These are phyloP conservation scores for Platysteira castanea DNA, from an alignment of 2,113 vertebrate genomes.

Conservation along the genomic window DNA sequence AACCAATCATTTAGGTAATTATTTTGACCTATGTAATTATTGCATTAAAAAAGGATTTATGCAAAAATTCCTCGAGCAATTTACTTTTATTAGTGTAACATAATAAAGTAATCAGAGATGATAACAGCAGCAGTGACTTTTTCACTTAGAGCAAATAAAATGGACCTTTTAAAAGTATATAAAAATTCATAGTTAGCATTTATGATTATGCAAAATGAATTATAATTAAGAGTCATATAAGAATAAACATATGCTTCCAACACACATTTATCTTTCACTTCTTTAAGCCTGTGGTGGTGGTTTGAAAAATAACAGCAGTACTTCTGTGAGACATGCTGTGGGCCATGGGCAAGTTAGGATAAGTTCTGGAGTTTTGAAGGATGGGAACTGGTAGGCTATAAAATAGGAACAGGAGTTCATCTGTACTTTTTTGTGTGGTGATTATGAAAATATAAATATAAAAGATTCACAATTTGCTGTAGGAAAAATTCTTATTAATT, in stretches of 20 bases:
- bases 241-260: not conserved
- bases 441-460: not conserved
- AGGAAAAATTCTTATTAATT: not conserved
- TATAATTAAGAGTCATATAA: not conserved
- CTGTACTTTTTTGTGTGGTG: not conserved
- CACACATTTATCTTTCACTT: not conserved
- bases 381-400: not conserved
- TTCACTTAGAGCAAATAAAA: conserved; percentile 16
- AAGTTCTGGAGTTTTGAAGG: not conserved
- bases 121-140: not conserved
- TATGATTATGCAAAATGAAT: not conserved
- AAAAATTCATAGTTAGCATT: not conserved
- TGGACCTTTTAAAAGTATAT: not conserved
- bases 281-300: not conserved
- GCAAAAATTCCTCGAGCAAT: not conserved
- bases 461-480: not conserved
- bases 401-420: not conserved
- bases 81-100: not conserved
- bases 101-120: not conserved
- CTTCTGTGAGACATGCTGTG: not conserved
- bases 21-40: not conserved
- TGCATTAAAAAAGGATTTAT: not conserved
- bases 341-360: not conserved
- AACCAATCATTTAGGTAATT: not conserved
- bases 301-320: not conserved